Evolutionary conservation across 2,888 invertebrate species (phyloP), one percentile per base, ranked within the genome.

Genomic region (Clitarchus hookeri): DNA sequence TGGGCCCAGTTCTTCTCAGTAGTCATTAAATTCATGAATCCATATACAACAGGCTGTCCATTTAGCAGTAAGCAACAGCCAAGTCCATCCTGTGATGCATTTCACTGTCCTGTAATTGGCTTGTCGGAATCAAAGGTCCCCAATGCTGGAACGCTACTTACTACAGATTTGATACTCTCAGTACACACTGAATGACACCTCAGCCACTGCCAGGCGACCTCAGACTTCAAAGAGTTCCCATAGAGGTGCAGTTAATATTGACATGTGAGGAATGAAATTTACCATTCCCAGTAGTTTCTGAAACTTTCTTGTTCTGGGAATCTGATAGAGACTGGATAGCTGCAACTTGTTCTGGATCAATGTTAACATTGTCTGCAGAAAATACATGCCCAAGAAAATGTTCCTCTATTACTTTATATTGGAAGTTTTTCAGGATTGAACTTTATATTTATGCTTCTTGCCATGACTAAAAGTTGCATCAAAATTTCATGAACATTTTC

Each of bases 41-140:
- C 91, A 88, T 90, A 91, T 16, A 89, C 90, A 25, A 91, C 88
- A 12, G 90, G 91, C 85, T 90, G 88, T 26, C 89, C 89, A 53
- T 91, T 88, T 88, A 91, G 91, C 12, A 80, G 80, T 36, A 80
- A 26, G 23, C 80, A n/a, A n/a, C n/a, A n/a, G n/a, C n/a, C n/a
- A n/a, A n/a, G n/a, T n/a, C n/a, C n/a, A n/a, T n/a, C n/a, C 44
- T 80, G 80, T 0, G 80, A 25, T 9, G 26, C 89, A 88, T 90
- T 90, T 19, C 85, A 84, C 44, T 88, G 86, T 19, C 88, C 82
- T 12, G 36, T 80, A 13, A 88, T 48, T 65, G 65, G 83, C 48
- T 87, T 77, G 26, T 44, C 83, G 16, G 79, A 48, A 83, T 87
- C 85, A 84, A 87, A 88, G 27, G 84, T 88, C 77, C 36, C 65